Conservation (phyloP, 2,797 vertebrate genomes). For the Rhynchotus rufescens region DNA sequence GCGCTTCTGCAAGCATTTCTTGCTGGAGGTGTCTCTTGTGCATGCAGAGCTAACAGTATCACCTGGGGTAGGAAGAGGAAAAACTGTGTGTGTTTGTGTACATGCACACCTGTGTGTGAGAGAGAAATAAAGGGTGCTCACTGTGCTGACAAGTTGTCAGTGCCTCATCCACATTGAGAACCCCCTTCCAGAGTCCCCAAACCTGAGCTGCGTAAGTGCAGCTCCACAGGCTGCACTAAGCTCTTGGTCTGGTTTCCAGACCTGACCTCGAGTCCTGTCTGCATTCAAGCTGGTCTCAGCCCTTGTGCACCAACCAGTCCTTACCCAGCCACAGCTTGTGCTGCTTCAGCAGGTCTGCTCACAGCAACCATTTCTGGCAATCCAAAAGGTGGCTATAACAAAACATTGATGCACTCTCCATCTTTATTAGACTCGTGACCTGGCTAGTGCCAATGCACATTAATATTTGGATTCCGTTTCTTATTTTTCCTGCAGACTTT, state of each 20-base stretch:
- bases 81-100: not conserved
- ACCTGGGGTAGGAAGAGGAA: not conserved
- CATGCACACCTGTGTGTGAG: no score
- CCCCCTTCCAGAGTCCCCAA: not conserved
- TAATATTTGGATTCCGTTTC: constrained; percentile 36
- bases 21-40: not conserved
- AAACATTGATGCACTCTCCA: not conserved
- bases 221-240: not conserved
- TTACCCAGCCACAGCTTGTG: not conserved
- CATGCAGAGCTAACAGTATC: accelerated
- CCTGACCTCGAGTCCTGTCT: accelerated
- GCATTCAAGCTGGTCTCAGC: not conserved
- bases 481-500: not conserved
- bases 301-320: not conserved
- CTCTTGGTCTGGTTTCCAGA: not conserved
- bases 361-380: not conserved
- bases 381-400: not conserved
- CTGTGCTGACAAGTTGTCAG: not conserved
- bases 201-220: not conserved
- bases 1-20: not conserved
- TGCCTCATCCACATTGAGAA: not conserved
- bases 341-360: not conserved
- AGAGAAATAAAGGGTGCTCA: not conserved
- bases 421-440: not conserved
- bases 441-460: not conserved